A percentile compares a stretch with the other conserved stretches of the same genome.
These are phyloP conservation scores for Lordiphosa clarofinis DNA, from an alignment of 1,140 invertebrate species.

Conservation along the genomic window DNA sequence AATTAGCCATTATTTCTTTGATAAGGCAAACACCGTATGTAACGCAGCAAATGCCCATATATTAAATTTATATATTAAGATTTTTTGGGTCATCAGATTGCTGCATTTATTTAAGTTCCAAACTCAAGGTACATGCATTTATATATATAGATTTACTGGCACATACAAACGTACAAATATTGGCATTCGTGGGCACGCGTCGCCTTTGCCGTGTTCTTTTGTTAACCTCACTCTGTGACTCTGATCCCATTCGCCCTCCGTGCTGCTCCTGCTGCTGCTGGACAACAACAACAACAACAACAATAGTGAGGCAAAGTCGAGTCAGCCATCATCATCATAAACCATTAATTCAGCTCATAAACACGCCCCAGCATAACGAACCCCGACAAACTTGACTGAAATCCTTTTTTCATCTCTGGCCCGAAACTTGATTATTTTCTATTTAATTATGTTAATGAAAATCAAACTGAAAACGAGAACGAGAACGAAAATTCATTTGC, in stretches of 20 bases:
- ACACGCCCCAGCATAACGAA: slow-evolving; percentile 41
- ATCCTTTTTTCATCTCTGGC: slow-evolving; percentile 1
- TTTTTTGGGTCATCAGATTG: too few relatives aligned
- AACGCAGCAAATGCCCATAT: too few relatives aligned
- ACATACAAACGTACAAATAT: slow-evolving; percentile 27
- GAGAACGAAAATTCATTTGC: slow-evolving; percentile 50
- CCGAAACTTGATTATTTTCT: slow-evolving; percentile 28
- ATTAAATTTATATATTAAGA: too few relatives aligned
- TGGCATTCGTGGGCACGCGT: slow-evolving; percentile 59
- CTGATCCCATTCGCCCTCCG: slow-evolving; percentile 29
- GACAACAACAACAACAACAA: slow-evolving; percentile 11
- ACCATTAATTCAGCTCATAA: slow-evolving; percentile 71
- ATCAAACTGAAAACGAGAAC: slow-evolving; percentile 15
- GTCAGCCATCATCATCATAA: slow-evolving; percentile 57
- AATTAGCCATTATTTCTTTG: too few relatives aligned
- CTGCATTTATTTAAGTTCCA: too few relatives aligned
- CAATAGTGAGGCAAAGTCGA: slow-evolving; percentile 26
- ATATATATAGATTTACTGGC: background rate
- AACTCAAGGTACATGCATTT: too few relatives aligned
- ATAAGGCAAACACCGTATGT: too few relatives aligned
- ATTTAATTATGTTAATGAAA: slow-evolving; percentile 65
- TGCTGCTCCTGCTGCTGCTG: slow-evolving; percentile 5
- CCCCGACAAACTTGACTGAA: slow-evolving; percentile 1
- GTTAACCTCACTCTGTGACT: slow-evolving; percentile 9
- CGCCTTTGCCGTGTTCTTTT: slow-evolving; percentile 21